A percentile compares a stretch with the other conserved stretches of the same genome.
Evolutionary conservation across 1,140 invertebrate species (phyloP).

Genomic region (Hormaphis cornu): DNA sequence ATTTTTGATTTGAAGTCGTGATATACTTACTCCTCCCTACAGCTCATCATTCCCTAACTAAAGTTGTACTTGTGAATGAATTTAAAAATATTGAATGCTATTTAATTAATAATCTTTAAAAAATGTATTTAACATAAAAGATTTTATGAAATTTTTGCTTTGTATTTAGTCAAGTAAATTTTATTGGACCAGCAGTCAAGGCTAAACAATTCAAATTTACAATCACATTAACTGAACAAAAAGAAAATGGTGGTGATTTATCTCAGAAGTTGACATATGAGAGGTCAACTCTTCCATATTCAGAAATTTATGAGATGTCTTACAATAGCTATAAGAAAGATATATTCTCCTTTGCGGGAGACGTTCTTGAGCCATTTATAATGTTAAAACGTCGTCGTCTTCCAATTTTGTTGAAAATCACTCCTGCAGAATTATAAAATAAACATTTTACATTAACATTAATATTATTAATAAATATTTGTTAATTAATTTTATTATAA

Average conservation of each 20-base stretch:
- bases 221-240: background rate
- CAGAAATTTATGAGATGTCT: background rate
- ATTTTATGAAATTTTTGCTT: background rate
- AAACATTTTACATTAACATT: background rate
- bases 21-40: too few species aligned
- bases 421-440: background rate
- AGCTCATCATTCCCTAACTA: too few species aligned
- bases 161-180: constrained; percentile 18
- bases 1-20: too few species aligned
- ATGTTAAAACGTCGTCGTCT: background rate
- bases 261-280: constrained; percentile 23
- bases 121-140: background rate
- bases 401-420: constrained; percentile 1
- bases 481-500: too few species aligned
- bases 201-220: constrained; percentile 18
- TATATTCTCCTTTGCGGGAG: constrained; percentile 5
- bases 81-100: too few species aligned
- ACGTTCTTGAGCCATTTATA: background rate
- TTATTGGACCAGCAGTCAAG: constrained; percentile 10
- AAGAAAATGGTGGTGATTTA: background rate
- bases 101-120: too few species aligned
- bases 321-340: background rate
- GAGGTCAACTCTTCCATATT: constrained; percentile 8
- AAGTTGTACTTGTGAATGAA: too few species aligned
- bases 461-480: too few species aligned